These are phyloP conservation scores for Alcedo quadribrachys DNA, from an alignment of 2,797 vertebrate genomes.

Conservation along the genomic window DNA sequence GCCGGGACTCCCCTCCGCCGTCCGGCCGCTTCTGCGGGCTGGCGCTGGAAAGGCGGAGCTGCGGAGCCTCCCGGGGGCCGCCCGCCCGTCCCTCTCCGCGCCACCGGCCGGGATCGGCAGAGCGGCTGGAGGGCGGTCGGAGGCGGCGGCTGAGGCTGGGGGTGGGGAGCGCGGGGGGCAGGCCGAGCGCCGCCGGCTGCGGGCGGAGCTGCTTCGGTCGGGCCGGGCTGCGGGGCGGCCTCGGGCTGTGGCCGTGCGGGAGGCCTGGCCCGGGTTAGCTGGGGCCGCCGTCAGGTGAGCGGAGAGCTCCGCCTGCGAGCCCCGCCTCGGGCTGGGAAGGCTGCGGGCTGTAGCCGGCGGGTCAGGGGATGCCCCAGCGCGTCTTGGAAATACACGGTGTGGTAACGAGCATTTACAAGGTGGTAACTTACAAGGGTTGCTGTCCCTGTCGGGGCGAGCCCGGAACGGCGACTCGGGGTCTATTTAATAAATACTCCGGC, in stretches of 20 bases:
- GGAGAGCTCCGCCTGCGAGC: neutral
- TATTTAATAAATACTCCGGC: neutral
- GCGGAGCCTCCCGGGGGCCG: neutral
- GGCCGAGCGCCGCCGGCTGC: neutral
- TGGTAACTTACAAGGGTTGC: neutral
- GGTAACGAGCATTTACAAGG: too few species aligned
- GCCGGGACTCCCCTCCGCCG: neutral
- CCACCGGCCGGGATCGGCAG: neutral
- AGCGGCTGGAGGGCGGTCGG: neutral
- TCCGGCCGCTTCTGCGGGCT: neutral
- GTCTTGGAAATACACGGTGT: rapidly evolving
- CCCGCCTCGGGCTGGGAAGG: neutral
- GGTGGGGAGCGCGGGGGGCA: neutral
- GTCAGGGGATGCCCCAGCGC: rapidly evolving
- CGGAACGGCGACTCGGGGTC: too few species aligned
- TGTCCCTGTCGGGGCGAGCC: neutral
- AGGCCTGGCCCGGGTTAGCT: neutral
- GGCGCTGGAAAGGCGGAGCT: neutral
- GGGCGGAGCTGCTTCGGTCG: neutral
- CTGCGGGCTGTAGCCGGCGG: neutral
- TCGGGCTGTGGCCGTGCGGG: neutral
- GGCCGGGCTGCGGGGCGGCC: neutral
- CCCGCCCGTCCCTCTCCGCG: too few species aligned
- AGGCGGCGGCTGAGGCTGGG: neutral
- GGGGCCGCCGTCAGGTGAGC: neutral